Conservation (phyloP, 2,888 invertebrate genomes). For the Acronicta leporina region DNA sequence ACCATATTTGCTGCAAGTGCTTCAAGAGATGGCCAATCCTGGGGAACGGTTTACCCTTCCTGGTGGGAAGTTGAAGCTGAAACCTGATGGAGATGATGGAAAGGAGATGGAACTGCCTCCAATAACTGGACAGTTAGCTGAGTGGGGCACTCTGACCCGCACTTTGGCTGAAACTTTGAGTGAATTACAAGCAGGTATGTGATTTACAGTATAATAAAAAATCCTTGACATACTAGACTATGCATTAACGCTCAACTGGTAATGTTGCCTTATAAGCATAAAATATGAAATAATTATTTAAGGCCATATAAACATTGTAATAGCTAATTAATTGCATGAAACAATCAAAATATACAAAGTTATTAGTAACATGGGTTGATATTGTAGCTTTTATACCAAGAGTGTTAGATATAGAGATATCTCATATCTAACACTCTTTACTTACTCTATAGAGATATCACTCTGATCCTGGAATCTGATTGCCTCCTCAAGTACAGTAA, state of each 20-base stretch:
- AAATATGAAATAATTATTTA: neutral
- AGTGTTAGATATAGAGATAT: no score
- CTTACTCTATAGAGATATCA: no score
- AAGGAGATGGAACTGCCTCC: slow-evolving; percentile 90
- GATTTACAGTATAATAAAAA: neutral
- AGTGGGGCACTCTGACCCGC: slow-evolving; percentile 91
- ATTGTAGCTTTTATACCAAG: no score
- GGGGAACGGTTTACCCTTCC: slow-evolving; percentile 93
- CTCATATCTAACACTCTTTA: no score
- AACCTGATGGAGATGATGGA: slow-evolving; percentile 73
- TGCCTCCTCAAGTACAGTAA: no score
- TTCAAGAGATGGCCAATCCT: slow-evolving; percentile 91
- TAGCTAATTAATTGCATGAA: no score
- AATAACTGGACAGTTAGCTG: slow-evolving; percentile 91
- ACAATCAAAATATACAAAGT: no score
- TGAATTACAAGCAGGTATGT: slow-evolving; percentile 90
- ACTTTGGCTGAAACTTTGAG: slow-evolving; percentile 91
- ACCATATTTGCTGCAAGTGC: slow-evolving; percentile 92
- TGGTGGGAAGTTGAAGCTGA: slow-evolving; percentile 91
- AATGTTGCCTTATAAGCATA: neutral
- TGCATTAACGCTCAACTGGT: slow-evolving; percentile 9
- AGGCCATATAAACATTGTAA: no score
- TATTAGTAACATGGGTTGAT: no score
- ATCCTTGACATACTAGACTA: slow-evolving; percentile 22
- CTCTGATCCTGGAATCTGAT: no score